Conservation (phyloP, 2,797 vertebrate genomes). For the Gallinago nigripennis region DNA sequence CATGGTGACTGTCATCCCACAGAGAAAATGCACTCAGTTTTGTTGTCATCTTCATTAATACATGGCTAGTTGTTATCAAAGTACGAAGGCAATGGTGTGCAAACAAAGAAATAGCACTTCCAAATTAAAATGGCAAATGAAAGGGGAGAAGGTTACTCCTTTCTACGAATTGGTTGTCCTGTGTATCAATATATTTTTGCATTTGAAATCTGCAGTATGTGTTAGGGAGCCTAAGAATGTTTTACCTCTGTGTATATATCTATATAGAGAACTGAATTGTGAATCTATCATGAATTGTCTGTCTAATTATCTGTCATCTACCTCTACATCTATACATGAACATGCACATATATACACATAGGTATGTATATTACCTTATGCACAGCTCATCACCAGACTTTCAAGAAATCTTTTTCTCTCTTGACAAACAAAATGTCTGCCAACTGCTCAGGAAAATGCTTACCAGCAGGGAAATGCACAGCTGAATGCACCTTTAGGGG, state of each 20-base stretch:
- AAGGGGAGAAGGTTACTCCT: not conserved
- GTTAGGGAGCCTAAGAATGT: not conserved
- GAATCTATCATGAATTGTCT: not conserved
- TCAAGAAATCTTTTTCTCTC: not conserved
- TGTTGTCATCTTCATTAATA: not conserved
- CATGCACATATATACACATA: too few relatives aligned
- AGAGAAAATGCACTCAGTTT: not conserved
- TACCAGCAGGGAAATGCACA: not conserved
- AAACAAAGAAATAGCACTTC: not conserved
- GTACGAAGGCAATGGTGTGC: not conserved
- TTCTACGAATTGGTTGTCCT: not conserved
- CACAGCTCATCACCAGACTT: not conserved
- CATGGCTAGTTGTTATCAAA: not conserved
- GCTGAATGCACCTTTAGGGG: not conserved
- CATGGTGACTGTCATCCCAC: not conserved
- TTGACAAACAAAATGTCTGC: not conserved
- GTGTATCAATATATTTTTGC: not conserved
- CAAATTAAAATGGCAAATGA: not conserved
- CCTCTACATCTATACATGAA: not conserved
- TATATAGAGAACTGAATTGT: not conserved
- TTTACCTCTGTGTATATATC: not conserved
- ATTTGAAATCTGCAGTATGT: not conserved
- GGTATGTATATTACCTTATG: not conserved
- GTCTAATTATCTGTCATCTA: not conserved
- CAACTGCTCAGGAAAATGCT: not conserved